phyloP scores from a whole-genome alignment of 2,797 vertebrate genomes.

The Melanotaenia parkinsoni region DNA sequence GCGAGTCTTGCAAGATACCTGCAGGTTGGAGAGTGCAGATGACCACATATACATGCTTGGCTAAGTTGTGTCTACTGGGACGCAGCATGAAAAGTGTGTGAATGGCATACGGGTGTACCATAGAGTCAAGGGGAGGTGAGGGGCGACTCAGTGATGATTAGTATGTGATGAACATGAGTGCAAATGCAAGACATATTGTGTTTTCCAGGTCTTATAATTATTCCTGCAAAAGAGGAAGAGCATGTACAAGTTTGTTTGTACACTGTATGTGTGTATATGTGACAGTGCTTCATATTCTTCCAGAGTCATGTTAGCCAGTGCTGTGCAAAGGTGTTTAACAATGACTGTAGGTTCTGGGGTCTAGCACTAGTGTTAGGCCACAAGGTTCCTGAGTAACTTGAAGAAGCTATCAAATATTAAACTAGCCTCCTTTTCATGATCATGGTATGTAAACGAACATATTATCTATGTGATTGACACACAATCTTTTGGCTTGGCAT shows the following conservation, averaged over 20 bases:
- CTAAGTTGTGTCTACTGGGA: slow-evolving; percentile 47
- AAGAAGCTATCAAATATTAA: slow-evolving; percentile 84
- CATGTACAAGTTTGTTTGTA: slow-evolving; percentile 11
- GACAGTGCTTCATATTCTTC: slow-evolving; percentile 40
- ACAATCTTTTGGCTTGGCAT: slow-evolving; percentile 52
- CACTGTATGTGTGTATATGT: too few relatives aligned
- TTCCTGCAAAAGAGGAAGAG: not conserved
- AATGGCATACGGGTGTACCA: slow-evolving; percentile 36
- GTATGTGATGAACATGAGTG: slow-evolving; percentile 3
- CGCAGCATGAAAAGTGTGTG: slow-evolving; percentile 24
- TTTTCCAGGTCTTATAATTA: not conserved
- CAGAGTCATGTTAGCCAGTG: slow-evolving; percentile 45
- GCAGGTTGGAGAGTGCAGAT: slow-evolving; percentile 28
- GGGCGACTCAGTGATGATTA: slow-evolving; percentile 6
- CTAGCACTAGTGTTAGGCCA: slow-evolving; percentile 71
- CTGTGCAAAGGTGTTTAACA: slow-evolving; percentile 73
- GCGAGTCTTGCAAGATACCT: slow-evolving; percentile 32
- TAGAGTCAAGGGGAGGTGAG: slow-evolving; percentile 50
- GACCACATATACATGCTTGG: slow-evolving; percentile 39
- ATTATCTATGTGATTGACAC: slow-evolving; percentile 76
- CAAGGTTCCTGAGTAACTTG: slow-evolving; percentile 79
- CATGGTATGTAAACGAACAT: slow-evolving; percentile 80
- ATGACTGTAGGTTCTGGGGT: slow-evolving; percentile 58
- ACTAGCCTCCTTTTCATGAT: slow-evolving; percentile 76
- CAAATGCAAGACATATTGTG: not conserved